Conservation (phyloP, 2,888 invertebrate genomes). For the Rhorus exstirpatorius region DNA sequence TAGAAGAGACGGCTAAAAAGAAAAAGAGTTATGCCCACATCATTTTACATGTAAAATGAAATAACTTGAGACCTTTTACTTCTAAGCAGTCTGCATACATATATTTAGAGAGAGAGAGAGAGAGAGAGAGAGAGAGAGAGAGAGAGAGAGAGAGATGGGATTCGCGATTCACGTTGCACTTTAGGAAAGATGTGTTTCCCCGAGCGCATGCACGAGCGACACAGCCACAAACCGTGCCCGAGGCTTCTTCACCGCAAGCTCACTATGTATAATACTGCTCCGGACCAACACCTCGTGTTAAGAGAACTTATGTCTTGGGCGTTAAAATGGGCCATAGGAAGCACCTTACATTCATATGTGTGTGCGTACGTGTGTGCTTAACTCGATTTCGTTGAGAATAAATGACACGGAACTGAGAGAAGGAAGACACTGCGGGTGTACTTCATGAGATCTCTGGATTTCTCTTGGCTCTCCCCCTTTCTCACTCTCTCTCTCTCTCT, state of each 20-base stretch:
- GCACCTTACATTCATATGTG: neutral
- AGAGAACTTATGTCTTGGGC: constrained; percentile 39
- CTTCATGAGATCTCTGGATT: constrained; percentile 54
- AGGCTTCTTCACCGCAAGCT: constrained; percentile 27
- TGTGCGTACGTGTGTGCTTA: constrained; percentile 9
- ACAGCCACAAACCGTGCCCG: constrained; percentile 8
- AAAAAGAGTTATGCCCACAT: neutral
- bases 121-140: neutral
- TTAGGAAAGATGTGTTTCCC: constrained; percentile 29
- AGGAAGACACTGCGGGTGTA: constrained; percentile 33
- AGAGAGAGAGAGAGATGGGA: constrained; percentile 15
- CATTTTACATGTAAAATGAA: neutral
- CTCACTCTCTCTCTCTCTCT: too few species aligned
- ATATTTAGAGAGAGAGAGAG: neutral
- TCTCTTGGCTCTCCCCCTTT: constrained; percentile 41
- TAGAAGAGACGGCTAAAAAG: neutral
- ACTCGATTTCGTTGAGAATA: constrained; percentile 66
- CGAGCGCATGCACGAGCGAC: constrained; percentile 38
- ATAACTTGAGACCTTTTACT: constrained; percentile 10
- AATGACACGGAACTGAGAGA: constrained; percentile 60
- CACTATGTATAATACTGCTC: neutral
- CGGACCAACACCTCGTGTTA: constrained; percentile 32
- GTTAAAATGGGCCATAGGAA: constrained; percentile 23
- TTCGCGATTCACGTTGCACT: constrained; percentile 33
- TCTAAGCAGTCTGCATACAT: neutral